phyloP scores from a whole-genome alignment of 2,113 vertebrate genomes.

The Narcine bancroftii region DNA sequence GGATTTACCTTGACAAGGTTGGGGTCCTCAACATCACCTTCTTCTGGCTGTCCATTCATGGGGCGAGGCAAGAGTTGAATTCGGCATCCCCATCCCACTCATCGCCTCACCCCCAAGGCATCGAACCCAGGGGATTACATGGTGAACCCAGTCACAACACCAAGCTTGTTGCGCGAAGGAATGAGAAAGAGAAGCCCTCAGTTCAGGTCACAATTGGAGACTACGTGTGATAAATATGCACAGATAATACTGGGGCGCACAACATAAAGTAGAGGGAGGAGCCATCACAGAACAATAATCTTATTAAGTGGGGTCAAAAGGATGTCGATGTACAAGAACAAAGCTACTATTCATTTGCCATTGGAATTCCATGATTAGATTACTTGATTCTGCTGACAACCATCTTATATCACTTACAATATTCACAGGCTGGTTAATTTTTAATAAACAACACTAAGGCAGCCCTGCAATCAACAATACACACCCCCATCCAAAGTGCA shows the following conservation, averaged over 20 bases:
- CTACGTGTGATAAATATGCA: background rate
- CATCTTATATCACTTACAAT: conserved; percentile 23
- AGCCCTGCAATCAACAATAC: background rate
- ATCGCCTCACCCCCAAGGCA: too few relatives aligned
- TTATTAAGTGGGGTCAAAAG: conserved; percentile 22
- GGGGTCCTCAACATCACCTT: too few relatives aligned
- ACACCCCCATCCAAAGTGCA: background rate
- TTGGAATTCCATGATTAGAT: conserved; percentile 22
- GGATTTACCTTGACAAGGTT: too few relatives aligned
- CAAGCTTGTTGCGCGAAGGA: too few relatives aligned
- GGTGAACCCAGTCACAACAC: background rate
- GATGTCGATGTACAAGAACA: conserved; percentile 18
- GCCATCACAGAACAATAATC: conserved; percentile 16
- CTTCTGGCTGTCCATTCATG: too few relatives aligned
- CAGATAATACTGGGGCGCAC: background rate
- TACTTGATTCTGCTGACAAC: conserved; percentile 15
- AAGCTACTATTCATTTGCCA: conserved; percentile 12
- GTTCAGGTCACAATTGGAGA: background rate
- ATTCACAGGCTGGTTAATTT: conserved; percentile 26
- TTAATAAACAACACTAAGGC: conserved; percentile 12
- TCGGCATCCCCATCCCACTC: too few relatives aligned
- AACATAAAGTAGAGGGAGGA: background rate
- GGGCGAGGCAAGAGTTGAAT: too few relatives aligned
- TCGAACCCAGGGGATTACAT: too few relatives aligned
- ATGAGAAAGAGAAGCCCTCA: background rate